These are phyloP conservation scores for Cydia pomonella DNA, from an alignment of 1,140 invertebrate genomes.

Conservation along the genomic window DNA sequence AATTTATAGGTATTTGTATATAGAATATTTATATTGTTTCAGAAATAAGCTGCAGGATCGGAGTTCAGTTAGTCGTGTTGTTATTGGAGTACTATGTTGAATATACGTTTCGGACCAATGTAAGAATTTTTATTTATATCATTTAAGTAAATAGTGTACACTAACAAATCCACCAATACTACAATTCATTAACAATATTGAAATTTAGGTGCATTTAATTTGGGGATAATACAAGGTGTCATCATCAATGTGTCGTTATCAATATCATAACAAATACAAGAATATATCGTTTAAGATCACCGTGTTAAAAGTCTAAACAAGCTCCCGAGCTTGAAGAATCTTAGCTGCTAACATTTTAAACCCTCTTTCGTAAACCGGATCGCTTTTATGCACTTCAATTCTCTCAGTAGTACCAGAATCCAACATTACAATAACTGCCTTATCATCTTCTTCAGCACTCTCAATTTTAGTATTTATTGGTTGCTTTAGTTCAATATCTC, in stretches of 20 bases:
- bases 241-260: no score
- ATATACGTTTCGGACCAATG: not conserved
- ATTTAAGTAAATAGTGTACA: not conserved
- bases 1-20: not conserved
- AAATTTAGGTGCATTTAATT: no score
- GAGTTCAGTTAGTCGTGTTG: not conserved
- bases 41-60: not conserved
- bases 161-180: no score
- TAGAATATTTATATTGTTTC: slow-evolving; percentile 1
- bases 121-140: not conserved
- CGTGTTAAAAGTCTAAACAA: not conserved
- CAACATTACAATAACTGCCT: not conserved
- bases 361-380: not conserved
- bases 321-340: not conserved
- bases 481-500: not conserved
- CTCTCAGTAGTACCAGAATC: not conserved
- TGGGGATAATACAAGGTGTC: no score
- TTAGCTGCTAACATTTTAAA: not conserved
- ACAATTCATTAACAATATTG: no score
- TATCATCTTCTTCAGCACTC: not conserved
- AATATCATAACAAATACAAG: no score
- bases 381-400: not conserved
- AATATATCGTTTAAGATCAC: not conserved
- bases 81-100: not conserved
- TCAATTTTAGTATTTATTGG: not conserved